These are phyloP conservation scores for Strix uralensis DNA, from an alignment of 2,113 vertebrate genomes.

Conservation along the genomic window DNA sequence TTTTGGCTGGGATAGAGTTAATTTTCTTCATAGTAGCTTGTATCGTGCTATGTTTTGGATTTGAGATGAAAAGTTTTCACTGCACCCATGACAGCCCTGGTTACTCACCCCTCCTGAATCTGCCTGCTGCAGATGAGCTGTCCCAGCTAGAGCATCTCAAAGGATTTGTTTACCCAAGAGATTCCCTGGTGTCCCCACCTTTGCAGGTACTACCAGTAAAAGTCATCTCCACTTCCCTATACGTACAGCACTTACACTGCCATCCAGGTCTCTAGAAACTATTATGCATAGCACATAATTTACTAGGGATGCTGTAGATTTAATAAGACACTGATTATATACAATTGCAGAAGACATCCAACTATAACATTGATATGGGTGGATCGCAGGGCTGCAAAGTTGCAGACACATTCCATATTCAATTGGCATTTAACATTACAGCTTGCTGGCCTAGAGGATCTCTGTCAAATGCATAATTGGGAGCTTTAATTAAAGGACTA, in stretches of 20 bases:
- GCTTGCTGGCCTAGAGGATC: background rate
- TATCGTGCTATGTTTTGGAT: background rate
- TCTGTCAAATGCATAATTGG: background rate
- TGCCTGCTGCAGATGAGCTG: background rate
- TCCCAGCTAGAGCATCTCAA: background rate
- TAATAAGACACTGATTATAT: background rate
- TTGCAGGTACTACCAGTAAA: background rate
- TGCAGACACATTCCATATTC: background rate
- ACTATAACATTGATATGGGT: background rate
- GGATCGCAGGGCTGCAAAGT: background rate
- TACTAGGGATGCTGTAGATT: background rate
- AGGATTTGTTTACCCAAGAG: background rate
- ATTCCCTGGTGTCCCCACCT: background rate
- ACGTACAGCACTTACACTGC: background rate
- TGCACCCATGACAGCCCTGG: background rate
- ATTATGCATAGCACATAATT: background rate
- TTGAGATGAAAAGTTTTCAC: background rate
- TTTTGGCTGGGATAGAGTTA: background rate
- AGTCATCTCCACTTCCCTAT: background rate
- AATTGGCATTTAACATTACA: background rate
- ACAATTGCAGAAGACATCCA: background rate
- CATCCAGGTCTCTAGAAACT: background rate
- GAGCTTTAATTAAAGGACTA: background rate
- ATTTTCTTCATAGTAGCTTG: background rate
- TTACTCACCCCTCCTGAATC: background rate